Evolutionary conservation across 53 echinoderm and acorn worm species (phyloP), one percentile per base, ranked within the genome.

Genomic region (Crossaster papposus): DNA sequence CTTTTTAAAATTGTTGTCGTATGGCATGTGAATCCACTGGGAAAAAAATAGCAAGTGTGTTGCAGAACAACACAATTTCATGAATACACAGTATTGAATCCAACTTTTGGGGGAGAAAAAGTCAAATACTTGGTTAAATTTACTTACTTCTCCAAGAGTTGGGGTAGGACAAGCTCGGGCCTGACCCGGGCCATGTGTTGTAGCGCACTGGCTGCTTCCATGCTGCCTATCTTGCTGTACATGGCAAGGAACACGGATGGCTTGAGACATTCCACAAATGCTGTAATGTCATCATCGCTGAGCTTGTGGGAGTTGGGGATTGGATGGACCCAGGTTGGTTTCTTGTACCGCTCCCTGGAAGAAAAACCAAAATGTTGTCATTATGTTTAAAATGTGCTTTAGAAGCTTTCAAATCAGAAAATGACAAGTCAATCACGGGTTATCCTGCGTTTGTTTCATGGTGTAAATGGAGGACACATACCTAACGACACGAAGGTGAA

Each of bases 211-310:
- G 98, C 95, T 76, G 98, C 98, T 82, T 97, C 98, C 65, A 94
- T 62, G 83, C 94, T 94, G 9, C 98, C 98, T 77, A 95, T 94
- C 90, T 97, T 97, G 78, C 98, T 95, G 93, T 93, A 97, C 83
- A 97, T 96, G 53, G 98, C 93, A 17, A 95, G 89, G 92, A 97
- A 97, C 23, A 92, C 93, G 14, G 90, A 76, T 10, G 95, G 90
- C 85, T 95, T 95, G 85, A 97, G 82, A 77, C 92, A 90, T 62
- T 97, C 94, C 14, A 97, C 98, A 72, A 97, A 97, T 0, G 94
- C 90, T 38, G 98, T 97, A 83, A 97, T 92, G 93, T 97, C 94
- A 2, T 90, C 89, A 31, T 97, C 93, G 11, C 91, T 94, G 52
- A 95, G 80, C 90, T 93, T 95, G 89, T 94, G 89, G 18, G 73